These are phyloP conservation scores for Hedychridium roseum DNA, from an alignment of 2,888 invertebrate genomes.

Conservation along the genomic window DNA sequence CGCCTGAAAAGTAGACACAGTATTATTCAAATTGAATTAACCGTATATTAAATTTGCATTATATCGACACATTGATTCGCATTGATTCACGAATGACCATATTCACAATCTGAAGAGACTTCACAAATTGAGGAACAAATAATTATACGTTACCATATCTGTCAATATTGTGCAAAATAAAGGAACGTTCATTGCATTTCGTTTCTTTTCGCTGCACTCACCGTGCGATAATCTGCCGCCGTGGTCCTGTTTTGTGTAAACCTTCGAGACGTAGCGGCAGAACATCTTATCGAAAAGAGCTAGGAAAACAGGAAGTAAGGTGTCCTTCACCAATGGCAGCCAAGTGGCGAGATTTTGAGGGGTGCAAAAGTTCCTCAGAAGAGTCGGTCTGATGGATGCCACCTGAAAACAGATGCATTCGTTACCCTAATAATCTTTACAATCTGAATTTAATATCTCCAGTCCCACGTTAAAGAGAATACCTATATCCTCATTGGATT, in stretches of 20 bases:
- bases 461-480: too few species aligned
- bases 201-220: constrained; percentile 27
- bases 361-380: constrained; percentile 66
- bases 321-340: constrained; percentile 68
- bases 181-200: neutral
- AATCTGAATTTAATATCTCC: too few species aligned
- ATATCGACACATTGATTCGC: too few species aligned
- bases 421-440: neutral
- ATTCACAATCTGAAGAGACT: too few species aligned
- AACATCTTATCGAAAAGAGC: constrained; percentile 69
- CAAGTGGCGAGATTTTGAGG: constrained; percentile 67
- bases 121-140: too few species aligned
- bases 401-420: constrained; percentile 55
- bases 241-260: constrained; percentile 63
- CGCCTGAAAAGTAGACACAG: constrained; percentile 56
- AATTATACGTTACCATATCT: too few species aligned
- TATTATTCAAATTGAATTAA: constrained; percentile 4
- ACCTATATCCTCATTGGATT: too few species aligned
- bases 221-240: constrained; percentile 53
- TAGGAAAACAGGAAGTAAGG: constrained; percentile 68
- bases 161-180: too few species aligned
- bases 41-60: neutral
- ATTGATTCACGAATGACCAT: too few species aligned
- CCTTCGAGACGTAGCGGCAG: constrained; percentile 67
- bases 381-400: constrained; percentile 66